Evolutionary conservation across 2,113 vertebrate species (phyloP), one percentile per base, ranked within the genome.

Genomic region (Barbus barbus): DNA sequence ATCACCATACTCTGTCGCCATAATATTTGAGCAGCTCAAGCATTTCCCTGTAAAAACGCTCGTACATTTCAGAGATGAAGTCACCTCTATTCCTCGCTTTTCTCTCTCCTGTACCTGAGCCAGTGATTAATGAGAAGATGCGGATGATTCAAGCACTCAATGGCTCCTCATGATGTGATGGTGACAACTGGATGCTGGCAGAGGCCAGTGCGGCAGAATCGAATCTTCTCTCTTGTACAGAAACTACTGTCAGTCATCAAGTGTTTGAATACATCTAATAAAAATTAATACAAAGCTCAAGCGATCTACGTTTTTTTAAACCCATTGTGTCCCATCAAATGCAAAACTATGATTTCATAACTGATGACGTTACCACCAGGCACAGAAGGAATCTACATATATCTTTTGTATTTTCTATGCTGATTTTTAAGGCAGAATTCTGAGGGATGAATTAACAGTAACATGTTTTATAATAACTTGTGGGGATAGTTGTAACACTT

Each of bases 121-220:
- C 71, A 77, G 73, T 75, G 76, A 84, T 87, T 82, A 87, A 87
- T 82, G 81, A 87, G 61, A 63, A 75, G 78, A 79, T 82, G 72
- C 13, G 61, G 61, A 53, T 81, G 78, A 87, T 41, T 87, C 83
- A 81, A 38, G 76, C 46, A 7, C 81, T 76, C 60, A 51, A 24
- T 86, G 26, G 56, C 77, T 61, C 20, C 13, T 61, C 56, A 79
- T 60, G 36, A 63, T 44, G 36, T 79, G 56, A 26, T 63, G 36
- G 33, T 78, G 51, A 78, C 76, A 78, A 31, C 76, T 78, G 53
- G 33, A 78, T 78, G 51, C 53, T 58, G 75, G 53, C 51, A 78
- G 71, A 26, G 41, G 71, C n/a, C 71, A 74, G 71, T 26, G 41
- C 13, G 7, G 71, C 33, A 74, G 41, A 46, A 41, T 24, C 22